Base-by-base conservation (phyloP, 2,113 vertebrate species). In the Litocranius walleri region DNA sequence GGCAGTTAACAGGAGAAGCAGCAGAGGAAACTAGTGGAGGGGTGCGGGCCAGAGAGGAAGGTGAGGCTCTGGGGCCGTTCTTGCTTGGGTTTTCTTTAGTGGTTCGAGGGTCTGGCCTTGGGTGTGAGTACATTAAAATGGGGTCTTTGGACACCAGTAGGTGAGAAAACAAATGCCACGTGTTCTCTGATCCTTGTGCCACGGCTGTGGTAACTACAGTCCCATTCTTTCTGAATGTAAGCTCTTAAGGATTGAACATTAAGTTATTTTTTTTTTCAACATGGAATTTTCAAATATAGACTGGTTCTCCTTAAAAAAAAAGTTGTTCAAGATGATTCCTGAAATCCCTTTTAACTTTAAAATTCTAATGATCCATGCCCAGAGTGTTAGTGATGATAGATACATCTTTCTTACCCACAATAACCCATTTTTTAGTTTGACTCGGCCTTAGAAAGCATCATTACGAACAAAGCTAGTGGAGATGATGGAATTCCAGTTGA, bases 31-130 rank as follows among this genome's bases (percentile, higher is more conserved):
- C 21, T n/a, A 29, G 36, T 17, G 25, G 57, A 78, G 16, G 81
- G 6, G 29, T 30, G 15, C 0, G 15, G 6, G 67, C 1, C 2
- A 43, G 16, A 25, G 27, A 62, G 5, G 27, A 61, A 27, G 50
- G 11, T 7, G 0, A 0, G 10, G 16, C 40, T 57, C 14, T 56
- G 40, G 4, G 57, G 40, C n/a, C 29, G 25, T 12, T 43, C 21
- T 80, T 36, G 13, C 23, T 78, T 77, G 67, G 8, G 13, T 90
- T 80, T 95, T 43, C 11, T n/a, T 82, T n/a, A 33, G 30, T 54
- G 48, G 48, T 30, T 82, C 5, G 29, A 50, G 45, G 16, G 15
- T 50, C 78, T 80, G 27, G 78, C 45, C 10, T 10, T 54, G 11
- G 48, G 5, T 54, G 48, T 82, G 17, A 23, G 30, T 23, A 50